A percentile compares a stretch with the other conserved stretches of the same genome.
These are phyloP conservation scores for Apis laboriosa DNA, from an alignment of 1,140 invertebrate genomes.

Conservation along the genomic window DNA sequence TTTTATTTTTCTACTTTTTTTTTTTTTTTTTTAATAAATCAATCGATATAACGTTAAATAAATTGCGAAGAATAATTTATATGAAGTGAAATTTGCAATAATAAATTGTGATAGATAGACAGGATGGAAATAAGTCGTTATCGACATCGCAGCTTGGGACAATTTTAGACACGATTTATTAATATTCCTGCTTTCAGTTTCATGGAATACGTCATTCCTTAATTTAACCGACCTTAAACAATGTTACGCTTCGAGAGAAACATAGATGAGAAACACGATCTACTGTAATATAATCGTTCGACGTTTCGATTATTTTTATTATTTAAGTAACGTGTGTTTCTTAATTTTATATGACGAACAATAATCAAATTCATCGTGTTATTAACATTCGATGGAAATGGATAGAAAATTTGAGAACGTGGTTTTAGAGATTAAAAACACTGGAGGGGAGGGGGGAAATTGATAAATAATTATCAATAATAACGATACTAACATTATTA, in stretches of 20 bases:
- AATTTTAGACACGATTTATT: not conserved
- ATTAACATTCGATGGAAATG: too few relatives aligned
- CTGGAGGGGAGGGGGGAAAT: too few relatives aligned
- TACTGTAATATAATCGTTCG: not conserved
- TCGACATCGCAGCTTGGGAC: not conserved
- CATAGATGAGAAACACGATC: not conserved
- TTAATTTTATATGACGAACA: too few relatives aligned
- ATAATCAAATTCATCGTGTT: too few relatives aligned
- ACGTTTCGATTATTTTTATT: not conserved
- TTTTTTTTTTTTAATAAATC: not conserved
- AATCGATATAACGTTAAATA: not conserved
- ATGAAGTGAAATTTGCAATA: not conserved
- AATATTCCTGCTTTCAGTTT: not conserved
- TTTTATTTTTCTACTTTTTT: not conserved
- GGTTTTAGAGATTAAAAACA: too few relatives aligned
- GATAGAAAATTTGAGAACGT: too few relatives aligned
- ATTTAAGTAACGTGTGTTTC: too few relatives aligned
- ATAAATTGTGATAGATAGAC: not conserved
- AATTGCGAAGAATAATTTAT: not conserved
- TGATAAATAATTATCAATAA: too few relatives aligned
- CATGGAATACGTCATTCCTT: not conserved
- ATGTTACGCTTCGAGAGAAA: too few relatives aligned
- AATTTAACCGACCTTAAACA: not conserved
- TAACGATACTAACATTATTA: too few relatives aligned
- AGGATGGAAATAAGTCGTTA: not conserved